phyloP scores from a whole-genome alignment of 1,140 invertebrate species.

The Mactra quadrangularis region DNA sequence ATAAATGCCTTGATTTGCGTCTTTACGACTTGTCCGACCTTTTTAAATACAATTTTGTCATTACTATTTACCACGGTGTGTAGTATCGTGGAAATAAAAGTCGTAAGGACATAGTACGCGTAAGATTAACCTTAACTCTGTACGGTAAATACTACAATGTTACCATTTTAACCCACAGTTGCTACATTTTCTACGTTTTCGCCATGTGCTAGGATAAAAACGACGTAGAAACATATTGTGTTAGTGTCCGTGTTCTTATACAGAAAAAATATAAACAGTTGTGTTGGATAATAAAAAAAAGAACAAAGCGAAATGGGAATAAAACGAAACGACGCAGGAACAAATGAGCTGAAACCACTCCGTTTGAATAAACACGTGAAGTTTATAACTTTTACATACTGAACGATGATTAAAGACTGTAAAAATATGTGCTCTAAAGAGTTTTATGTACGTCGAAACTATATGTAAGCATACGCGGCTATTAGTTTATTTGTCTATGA shows the following conservation, averaged over 20 bases:
- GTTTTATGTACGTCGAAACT: slow-evolving; percentile 59
- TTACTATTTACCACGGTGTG: slow-evolving; percentile 36
- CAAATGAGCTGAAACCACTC: slow-evolving; percentile 30
- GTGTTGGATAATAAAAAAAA: slow-evolving; percentile 46
- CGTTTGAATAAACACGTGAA: slow-evolving; percentile 56
- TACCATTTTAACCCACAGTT: not conserved
- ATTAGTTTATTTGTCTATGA: slow-evolving; percentile 61
- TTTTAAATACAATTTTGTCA: slow-evolving; percentile 33
- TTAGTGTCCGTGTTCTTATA: not conserved
- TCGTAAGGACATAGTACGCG: no score
- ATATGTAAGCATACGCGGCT: slow-evolving; percentile 52
- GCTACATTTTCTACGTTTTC: not conserved
- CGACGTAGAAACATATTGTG: not conserved
- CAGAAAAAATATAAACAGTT: slow-evolving; percentile 42
- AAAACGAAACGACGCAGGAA: slow-evolving; percentile 12
- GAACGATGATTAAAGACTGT: slow-evolving; percentile 55
- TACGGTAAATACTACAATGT: no score
- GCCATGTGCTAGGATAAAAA: slow-evolving; percentile 4
- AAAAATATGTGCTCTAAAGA: slow-evolving; percentile 59
- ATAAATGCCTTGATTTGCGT: slow-evolving; percentile 50
- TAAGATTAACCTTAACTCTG: no score
- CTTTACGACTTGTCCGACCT: slow-evolving; percentile 33
- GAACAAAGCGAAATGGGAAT: slow-evolving; percentile 28
- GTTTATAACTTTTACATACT: slow-evolving; percentile 62
- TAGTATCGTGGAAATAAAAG: not conserved